These are phyloP conservation scores for Pogonognathellus flavescens DNA, from an alignment of 1,140 invertebrate species.

Conservation along the genomic window DNA sequence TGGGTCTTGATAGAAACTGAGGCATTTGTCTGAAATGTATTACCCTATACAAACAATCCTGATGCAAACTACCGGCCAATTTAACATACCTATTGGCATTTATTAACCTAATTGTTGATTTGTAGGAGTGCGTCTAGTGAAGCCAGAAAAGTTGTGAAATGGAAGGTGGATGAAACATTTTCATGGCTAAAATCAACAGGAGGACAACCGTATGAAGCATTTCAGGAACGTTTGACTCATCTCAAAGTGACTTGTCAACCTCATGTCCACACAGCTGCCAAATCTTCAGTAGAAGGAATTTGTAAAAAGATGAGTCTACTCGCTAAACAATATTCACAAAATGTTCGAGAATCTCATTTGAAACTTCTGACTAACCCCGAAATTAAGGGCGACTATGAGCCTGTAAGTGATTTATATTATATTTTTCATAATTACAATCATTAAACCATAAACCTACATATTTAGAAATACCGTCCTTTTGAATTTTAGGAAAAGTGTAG, in stretches of 20 bases:
- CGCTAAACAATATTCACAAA: conserved; percentile 91
- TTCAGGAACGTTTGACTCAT: conserved; percentile 84
- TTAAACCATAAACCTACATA: too few relatives aligned
- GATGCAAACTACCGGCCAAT: too few relatives aligned
- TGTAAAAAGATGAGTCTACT: conserved; percentile 95
- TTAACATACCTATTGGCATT: too few relatives aligned
- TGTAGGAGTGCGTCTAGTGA: conserved; percentile 87
- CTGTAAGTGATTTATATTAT: conserved; percentile 70
- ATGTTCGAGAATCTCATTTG: conserved; percentile 89
- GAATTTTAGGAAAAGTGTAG: conserved; percentile 72
- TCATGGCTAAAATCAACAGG: conserved; percentile 93
- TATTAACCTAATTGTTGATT: conserved; percentile 55
- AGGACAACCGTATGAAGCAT: conserved; percentile 96
- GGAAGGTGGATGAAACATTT: conserved; percentile 98
- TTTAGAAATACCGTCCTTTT: background rate
- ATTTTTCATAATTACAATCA: too few relatives aligned
- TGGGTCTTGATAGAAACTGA: conserved; percentile 57
- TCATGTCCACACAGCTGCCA: conserved; percentile 74
- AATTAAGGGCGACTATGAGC: conserved; percentile 68
- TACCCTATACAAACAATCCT: too few relatives aligned
- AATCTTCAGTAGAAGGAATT: conserved; percentile 93
- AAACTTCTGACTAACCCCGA: conserved; percentile 80
- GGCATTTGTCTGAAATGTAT: conserved; percentile 63
- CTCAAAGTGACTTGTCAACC: conserved; percentile 73
- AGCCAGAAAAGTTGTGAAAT: conserved; percentile 96